Evolutionary conservation across 2,797 vertebrate genomes (phyloP), one percentile per base, ranked within the genome.

Genomic region (Chelmon rostratus): DNA sequence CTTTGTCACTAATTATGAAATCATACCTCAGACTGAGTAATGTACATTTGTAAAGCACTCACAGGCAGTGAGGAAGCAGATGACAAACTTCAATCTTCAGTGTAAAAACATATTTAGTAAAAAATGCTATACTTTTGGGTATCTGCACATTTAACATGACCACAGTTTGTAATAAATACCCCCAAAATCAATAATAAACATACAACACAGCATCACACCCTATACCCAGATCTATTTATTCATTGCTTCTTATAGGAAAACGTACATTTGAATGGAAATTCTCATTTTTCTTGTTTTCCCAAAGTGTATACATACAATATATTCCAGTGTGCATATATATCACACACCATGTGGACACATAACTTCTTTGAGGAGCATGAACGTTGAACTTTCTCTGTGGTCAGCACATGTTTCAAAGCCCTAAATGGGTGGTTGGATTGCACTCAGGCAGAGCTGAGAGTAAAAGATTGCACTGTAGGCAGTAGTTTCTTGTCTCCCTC

Each of bases 361-460:
- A 35, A 38, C 3, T 4, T 10, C 23, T 35, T 65, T 63, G 15
- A 71, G 52, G 53, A 78, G 23, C 52, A 11, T 53, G 49, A 73
- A 49, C 8, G 2, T 49, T 87, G 75, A 77, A 76, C 68, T 81
- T 79, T 83, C 67, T 80, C 82, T 85, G 57, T 77, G 82, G 69
- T 91, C 85, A 89, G 86, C 70, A 2, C 78, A 68, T 86, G 76
- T 82, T 87, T 86, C 47, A 71, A 68, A 79, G 70, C 40, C 68
- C 66, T 85, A 80, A 89, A 88, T 89, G 73, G 76, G 68, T 64
- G 68, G 77, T 85, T 87, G 73, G 66, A 65, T 83, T 86, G 86
- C 67, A 58, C 54, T 70, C 59, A 42, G 64, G 67, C 69, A 9
- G 75, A 72, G 82, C 68, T 70, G 78, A 89, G 70, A 68, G 54